Conservation (phyloP, 1,140 invertebrate species). For the Mizuhopecten yessoensis region DNA sequence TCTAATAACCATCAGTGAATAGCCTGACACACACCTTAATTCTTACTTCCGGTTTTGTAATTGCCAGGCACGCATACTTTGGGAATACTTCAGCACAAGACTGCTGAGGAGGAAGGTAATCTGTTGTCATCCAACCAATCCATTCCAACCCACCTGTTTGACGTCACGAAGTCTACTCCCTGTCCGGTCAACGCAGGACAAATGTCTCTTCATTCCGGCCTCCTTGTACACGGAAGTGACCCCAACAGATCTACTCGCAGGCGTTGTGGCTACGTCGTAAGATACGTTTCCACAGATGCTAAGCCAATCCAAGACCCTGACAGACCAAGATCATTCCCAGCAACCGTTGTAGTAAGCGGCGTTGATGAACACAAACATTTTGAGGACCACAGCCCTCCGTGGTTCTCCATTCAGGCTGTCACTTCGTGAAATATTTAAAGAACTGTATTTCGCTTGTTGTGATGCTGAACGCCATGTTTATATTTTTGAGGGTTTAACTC, state of each 20-base stretch:
- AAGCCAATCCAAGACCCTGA: constrained; percentile 69
- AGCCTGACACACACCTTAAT: no score
- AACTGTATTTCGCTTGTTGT: no score
- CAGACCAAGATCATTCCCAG: constrained; percentile 70
- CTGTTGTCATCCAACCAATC: constrained; percentile 73
- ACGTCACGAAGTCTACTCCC: constrained; percentile 61
- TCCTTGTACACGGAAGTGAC: constrained; percentile 73
- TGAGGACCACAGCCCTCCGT: constrained; percentile 9
- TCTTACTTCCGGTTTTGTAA: no score
- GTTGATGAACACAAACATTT: constrained; percentile 67
- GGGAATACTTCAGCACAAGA: constrained; percentile 69
- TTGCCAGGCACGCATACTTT: constrained; percentile 68
- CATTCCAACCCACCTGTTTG: constrained; percentile 66
- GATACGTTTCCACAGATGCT: constrained; percentile 69
- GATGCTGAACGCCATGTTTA: no score
- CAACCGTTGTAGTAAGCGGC: constrained; percentile 69
- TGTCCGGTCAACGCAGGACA: constrained; percentile 75
- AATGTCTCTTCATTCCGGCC: constrained; percentile 74
- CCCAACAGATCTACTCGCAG: constrained; percentile 70
- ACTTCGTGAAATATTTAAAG: neutral
- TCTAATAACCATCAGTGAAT: no score
- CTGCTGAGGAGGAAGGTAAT: constrained; percentile 65
- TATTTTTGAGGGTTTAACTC: no score
- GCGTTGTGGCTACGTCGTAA: constrained; percentile 75
- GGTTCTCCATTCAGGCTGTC: neutral